Base-by-base conservation (phyloP, 2,888 invertebrate genomes). In the Drosophila hamatofila region DNA sequence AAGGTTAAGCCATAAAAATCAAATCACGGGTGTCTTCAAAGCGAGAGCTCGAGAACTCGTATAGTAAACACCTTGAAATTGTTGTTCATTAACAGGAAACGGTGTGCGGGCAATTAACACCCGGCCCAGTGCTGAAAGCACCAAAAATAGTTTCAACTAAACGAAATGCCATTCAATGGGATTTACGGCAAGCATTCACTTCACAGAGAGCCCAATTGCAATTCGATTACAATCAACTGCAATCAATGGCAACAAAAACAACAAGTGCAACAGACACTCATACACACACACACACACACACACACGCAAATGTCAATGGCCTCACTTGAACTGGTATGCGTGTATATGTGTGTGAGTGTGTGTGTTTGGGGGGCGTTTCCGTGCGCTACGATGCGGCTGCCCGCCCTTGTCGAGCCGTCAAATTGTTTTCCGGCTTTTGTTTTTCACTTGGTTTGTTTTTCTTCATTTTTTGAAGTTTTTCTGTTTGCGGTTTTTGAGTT, bases 381-480 rank as follows among this genome's bases (percentile, higher is more conserved):
- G 37, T 72, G 65, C 51, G 55, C 35, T 55, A 42, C 66, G 23
- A 39, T 46, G 72, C 56, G 72, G 52, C 72, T 39, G 58, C 49
- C 61, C 60, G 59, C 54, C 54, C 54, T 54, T 56, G 62, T 37
- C 60, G 75, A 69, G 77, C 71, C 87, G 71, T 88, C 89, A 84
- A 84, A 84, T 84, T 88, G 89, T 87, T 84, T 84, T 88, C 89
- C 89, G 89, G 89, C 89, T 84, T 84, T 84, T 86, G 87, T 84
- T 84, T 83, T 83, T 72, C 62, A 64, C 80, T 73, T 76, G 49
- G 51, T 55, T 64, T 54, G 42, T 51, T 65, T 64, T 55, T 27
- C 42, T 48, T 51, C 57, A 51, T 49, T 44, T 56, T 67, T 56
- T 33, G 14, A 35, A 39, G 46, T 52, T 73, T 70, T 69, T 66